Evolutionary conservation across 1,140 invertebrate species (phyloP).

Genomic region (Scaptodrosophila lebanonensis): DNA sequence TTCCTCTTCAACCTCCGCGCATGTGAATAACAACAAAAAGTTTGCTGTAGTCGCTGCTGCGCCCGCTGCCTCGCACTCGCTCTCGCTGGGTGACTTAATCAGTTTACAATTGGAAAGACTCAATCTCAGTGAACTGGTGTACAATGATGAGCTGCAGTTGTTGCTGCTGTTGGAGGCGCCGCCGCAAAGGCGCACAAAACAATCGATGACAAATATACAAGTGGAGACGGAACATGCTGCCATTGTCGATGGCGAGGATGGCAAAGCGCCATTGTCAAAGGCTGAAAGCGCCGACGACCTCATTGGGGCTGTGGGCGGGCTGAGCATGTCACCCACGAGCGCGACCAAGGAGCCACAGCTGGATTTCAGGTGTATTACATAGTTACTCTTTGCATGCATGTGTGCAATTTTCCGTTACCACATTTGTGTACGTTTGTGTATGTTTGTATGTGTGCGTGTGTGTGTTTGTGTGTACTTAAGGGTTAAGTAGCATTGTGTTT

Average conservation of each 20-base stretch:
- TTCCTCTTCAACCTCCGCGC: conserved; percentile 43
- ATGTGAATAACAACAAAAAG: conserved; percentile 49
- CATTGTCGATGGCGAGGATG: conserved; percentile 11
- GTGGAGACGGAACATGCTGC: neutral
- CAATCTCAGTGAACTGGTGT: conserved; percentile 36
- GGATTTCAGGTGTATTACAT: conserved; percentile 36
- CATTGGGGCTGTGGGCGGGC: conserved; percentile 46
- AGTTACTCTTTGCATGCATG: conserved; percentile 2
- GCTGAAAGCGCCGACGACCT: conserved; percentile 43
- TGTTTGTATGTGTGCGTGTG: conserved; percentile 39
- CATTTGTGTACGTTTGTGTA: too few relatives aligned
- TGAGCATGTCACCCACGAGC: conserved; percentile 28
- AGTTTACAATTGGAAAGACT: conserved; percentile 45
- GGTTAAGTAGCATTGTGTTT: conserved; percentile 45
- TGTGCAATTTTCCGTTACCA: neutral
- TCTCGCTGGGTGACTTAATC: conserved; percentile 47
- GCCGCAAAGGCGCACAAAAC: conserved; percentile 12
- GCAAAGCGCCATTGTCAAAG: conserved; percentile 36
- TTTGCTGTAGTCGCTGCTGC: conserved; percentile 3
- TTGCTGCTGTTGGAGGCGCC: conserved; percentile 37
- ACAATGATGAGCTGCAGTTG: conserved; percentile 57
- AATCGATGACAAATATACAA: conserved; percentile 14
- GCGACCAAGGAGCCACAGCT: conserved; percentile 38
- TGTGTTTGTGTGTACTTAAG: neutral
- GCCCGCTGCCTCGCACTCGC: conserved; percentile 1